phyloP scores from a whole-genome alignment of 2,888 invertebrate genomes.

The Netelia inedita region DNA sequence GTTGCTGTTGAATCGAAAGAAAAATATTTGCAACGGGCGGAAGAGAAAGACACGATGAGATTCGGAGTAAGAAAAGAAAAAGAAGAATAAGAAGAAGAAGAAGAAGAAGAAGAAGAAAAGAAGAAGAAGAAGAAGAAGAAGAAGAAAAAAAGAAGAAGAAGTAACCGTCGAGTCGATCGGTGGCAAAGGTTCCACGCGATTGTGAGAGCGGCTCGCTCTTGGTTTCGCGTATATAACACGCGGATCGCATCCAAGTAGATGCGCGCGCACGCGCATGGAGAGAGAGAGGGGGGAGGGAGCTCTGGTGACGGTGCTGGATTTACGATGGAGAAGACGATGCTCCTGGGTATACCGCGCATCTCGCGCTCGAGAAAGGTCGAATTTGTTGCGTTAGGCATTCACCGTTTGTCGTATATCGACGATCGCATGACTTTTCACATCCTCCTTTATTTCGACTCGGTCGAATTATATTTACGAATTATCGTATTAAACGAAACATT shows the following conservation, averaged over 20 bases:
- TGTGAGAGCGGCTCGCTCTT: slow-evolving; percentile 24
- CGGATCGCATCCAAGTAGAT: no score
- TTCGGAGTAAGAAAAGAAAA: slow-evolving; percentile 30
- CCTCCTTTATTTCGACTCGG: no score
- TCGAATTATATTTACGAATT: slow-evolving; percentile 3
- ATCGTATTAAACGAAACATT: background rate
- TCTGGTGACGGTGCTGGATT: slow-evolving; percentile 45
- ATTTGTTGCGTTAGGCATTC: slow-evolving; percentile 60
- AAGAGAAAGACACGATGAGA: slow-evolving; percentile 35
- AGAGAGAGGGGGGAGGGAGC: background rate
- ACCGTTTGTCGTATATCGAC: slow-evolving; percentile 43
- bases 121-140: slow-evolving; percentile 26
- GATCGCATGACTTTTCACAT: slow-evolving; percentile 19
- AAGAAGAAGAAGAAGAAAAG: slow-evolving; percentile 29
- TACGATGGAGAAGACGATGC: slow-evolving; percentile 40
- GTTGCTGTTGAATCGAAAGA: slow-evolving; percentile 7
- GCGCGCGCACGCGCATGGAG: no score
- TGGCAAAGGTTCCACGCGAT: slow-evolving; percentile 43
- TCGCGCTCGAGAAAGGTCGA: slow-evolving; percentile 61
- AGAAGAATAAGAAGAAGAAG: slow-evolving; percentile 18
- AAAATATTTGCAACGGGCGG: slow-evolving; percentile 26
- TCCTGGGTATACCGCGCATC: slow-evolving; percentile 6
- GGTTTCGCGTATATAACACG: slow-evolving; percentile 6
- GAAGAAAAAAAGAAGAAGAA: slow-evolving; percentile 16
- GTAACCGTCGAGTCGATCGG: no score